Evolutionary conservation across 1,140 invertebrate species (phyloP), one percentile per base, ranked within the genome.

Genomic region (Ceratina calcarata): DNA sequence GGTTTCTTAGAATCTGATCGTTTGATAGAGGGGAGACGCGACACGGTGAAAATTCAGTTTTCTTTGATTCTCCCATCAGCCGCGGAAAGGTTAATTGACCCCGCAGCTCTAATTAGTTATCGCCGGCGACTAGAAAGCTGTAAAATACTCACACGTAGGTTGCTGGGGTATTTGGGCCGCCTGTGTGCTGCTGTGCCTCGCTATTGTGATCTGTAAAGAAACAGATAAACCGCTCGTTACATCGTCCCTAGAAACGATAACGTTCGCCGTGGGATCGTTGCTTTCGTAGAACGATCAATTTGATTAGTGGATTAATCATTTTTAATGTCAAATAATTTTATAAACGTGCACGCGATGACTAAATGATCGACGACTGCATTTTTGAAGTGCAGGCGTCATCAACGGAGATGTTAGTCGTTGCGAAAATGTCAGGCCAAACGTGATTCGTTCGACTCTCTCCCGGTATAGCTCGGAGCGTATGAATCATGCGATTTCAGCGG

Each of bases 161-260:
- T 87, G 78, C 53, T 88, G 80, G 87, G 91, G 89, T 89, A 92
- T 91, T 84, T 92, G 91, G 70, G 91, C 91, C 71, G 90, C 91
- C 62, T 87, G 80, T 86, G 83, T 82, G 80, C 74, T 88, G 87
- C 89, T 88, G 84, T 90, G 89, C 88, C 89, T 91, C 81, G 88
- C 86, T 87, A 92, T 89, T 89, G 89, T 90, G 79, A 92, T 88
- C 91, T 92, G 87, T 70, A 91, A 91, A 88, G 64, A 84, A 72
- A 86, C 65, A 85, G 45, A 84, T 53, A 65, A 53, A 65, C 45
- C 32, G 70, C 75, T 75, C 71, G 51, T 86, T 80, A 83, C 69
- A 85, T 84, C 55, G 27, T 37, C 51, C 49, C 49, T 20, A 24
- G 37, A 7, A 24, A 16, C 18, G 70, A 57, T 70, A 75, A 66